These are phyloP conservation scores for Allophyes oxyacanthae DNA, from an alignment of 2,888 invertebrate species.

Conservation along the genomic window DNA sequence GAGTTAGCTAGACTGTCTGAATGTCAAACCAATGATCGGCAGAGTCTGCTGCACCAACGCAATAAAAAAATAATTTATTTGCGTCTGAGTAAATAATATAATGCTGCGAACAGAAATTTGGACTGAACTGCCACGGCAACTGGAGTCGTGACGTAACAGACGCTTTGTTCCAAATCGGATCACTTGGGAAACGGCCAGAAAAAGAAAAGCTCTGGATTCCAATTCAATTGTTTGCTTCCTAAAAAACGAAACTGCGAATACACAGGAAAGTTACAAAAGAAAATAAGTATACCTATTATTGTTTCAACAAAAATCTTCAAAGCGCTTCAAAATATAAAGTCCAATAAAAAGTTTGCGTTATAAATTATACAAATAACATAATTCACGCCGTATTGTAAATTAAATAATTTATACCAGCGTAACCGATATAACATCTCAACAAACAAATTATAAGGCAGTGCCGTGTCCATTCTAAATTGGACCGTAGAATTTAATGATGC, in stretches of 20 bases:
- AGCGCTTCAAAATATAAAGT: constrained; percentile 14
- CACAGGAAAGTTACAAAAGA: constrained; percentile 29
- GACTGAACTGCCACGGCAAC: constrained; percentile 52
- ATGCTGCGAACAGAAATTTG: constrained; percentile 73
- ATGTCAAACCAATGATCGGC: constrained; percentile 89
- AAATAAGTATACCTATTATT: too few relatives aligned
- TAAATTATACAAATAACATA: constrained; percentile 27
- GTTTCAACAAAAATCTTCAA: constrained; percentile 24
- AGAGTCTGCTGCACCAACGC: constrained; percentile 79
- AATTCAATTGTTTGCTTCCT: constrained; percentile 47
- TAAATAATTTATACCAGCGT: constrained; percentile 30
- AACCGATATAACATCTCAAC: constrained; percentile 23
- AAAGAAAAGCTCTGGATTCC: constrained; percentile 46
- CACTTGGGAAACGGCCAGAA: constrained; percentile 57
- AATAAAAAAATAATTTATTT: constrained; percentile 88
- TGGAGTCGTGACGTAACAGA: constrained; percentile 30
- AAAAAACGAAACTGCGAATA: constrained; percentile 34
- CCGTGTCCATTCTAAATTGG: constrained; percentile 29
- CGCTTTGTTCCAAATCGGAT: constrained; percentile 55
- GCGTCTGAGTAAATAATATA: constrained; percentile 84
- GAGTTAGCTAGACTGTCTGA: constrained; percentile 87
- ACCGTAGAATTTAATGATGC: constrained; percentile 35
- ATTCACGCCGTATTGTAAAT: constrained; percentile 37
- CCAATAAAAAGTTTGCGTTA: constrained; percentile 24
- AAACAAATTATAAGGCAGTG: constrained; percentile 37